Evolutionary conservation across 2,797 vertebrate species (phyloP).

Genomic region (Galagoides demidoff): DNA sequence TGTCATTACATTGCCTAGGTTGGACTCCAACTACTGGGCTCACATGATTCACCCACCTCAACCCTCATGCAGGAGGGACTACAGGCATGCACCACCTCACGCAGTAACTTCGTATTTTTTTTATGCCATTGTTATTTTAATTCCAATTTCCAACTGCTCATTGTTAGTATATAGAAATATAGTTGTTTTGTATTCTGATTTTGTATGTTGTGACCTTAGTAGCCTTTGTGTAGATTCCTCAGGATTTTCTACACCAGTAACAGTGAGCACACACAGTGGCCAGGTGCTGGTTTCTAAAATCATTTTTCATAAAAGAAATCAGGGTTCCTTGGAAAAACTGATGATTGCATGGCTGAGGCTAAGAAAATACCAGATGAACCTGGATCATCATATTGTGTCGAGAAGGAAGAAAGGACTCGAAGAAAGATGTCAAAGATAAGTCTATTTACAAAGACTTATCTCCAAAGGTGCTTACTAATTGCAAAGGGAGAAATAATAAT

Average conservation of each 20-base stretch:
- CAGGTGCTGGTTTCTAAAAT: background rate
- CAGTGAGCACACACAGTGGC: background rate
- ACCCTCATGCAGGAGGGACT: too few relatives aligned
- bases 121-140: slow-evolving; percentile 15
- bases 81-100: too few relatives aligned
- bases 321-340: background rate
- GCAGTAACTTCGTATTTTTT: background rate
- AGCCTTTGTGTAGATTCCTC: background rate
- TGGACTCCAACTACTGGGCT: too few relatives aligned
- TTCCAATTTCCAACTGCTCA: slow-evolving; percentile 3
- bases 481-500: background rate
- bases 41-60: too few relatives aligned
- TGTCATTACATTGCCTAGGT: too few relatives aligned
- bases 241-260: background rate
- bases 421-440: background rate
- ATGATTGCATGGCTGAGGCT: background rate
- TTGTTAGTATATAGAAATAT: background rate
- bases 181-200: background rate
- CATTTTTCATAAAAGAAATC: slow-evolving; percentile 35
- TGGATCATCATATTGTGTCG: background rate
- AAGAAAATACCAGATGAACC: background rate
- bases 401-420: background rate
- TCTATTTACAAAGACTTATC: background rate
- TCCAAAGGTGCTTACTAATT: background rate
- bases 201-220: background rate